These are phyloP conservation scores for Moxostoma hubbsi DNA, from an alignment of 2,797 vertebrate genomes.

Conservation along the genomic window DNA sequence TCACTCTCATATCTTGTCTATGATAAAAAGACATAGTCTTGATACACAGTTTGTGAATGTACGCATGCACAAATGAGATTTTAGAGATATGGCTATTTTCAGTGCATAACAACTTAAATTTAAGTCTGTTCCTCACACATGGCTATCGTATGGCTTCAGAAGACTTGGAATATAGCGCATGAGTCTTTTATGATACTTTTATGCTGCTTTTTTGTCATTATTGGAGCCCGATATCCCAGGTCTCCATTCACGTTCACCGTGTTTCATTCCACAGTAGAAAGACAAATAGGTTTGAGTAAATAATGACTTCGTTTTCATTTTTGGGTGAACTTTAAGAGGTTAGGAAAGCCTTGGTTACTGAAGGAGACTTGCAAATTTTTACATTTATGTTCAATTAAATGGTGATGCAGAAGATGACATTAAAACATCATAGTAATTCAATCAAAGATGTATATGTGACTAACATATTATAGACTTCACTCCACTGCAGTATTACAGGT, in stretches of 20 bases:
- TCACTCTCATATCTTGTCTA: neutral
- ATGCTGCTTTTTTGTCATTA: too few species aligned
- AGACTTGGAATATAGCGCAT: neutral
- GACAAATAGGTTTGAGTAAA: neutral
- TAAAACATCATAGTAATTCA: conserved; percentile 34
- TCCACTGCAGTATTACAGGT: conserved; percentile 51
- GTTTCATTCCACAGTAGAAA: neutral
- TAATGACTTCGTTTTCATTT: neutral
- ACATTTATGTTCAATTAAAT: conserved; percentile 3
- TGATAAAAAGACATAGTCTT: neutral
- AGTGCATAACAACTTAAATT: neutral
- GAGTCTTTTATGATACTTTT: neutral
- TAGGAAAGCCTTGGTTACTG: neutral
- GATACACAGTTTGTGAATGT: neutral
- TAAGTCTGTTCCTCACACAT: neutral
- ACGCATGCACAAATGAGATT: too few species aligned
- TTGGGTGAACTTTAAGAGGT: neutral
- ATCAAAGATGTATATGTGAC: conserved; percentile 48
- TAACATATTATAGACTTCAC: conserved; percentile 51
- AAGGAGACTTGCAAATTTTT: neutral
- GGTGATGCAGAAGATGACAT: conserved; percentile 12
- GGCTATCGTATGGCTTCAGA: neutral
- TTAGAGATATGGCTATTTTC: too few species aligned
- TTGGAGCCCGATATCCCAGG: neutral
- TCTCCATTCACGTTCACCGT: neutral